phyloP scores from a whole-genome alignment of 2,888 invertebrate species.

The Zaprionus lineosus region DNA sequence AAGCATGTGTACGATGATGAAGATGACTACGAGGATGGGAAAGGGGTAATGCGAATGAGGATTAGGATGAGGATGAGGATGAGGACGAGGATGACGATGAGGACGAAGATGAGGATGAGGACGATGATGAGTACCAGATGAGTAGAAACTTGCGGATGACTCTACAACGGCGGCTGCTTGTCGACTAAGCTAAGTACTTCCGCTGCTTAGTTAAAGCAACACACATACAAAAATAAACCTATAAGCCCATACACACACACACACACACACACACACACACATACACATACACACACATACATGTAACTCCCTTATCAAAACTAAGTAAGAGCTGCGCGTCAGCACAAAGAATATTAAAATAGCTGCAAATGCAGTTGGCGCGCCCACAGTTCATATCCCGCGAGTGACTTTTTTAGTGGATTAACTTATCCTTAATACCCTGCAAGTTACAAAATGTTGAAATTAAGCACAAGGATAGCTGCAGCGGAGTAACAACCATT shows the following conservation, averaged over 20 bases:
- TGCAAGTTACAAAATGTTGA: no score
- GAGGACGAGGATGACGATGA: no score
- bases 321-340: conserved; percentile 24
- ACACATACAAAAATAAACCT: no score
- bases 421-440: conserved; percentile 26
- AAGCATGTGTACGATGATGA: background rate
- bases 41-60: no score
- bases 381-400: conserved; percentile 13
- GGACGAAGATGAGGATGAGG: background rate
- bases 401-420: conserved; percentile 5
- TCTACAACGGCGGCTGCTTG: conserved; percentile 19
- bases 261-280: conserved; percentile 1
- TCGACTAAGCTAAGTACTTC: conserved; percentile 46
- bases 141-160: conserved; percentile 7
- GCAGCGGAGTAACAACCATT: no score
- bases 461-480: no score
- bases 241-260: conserved; percentile 5
- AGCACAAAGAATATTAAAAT: conserved; percentile 46
- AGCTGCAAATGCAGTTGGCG: conserved; percentile 32
- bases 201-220: conserved; percentile 47
- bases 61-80: no score
- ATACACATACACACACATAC: background rate
- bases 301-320: conserved; percentile 37
- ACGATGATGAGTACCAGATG: conserved; percentile 1
- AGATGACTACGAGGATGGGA: background rate